phyloP scores from a whole-genome alignment of 2,888 invertebrate genomes.

The Rotaria magnacalcarata region DNA sequence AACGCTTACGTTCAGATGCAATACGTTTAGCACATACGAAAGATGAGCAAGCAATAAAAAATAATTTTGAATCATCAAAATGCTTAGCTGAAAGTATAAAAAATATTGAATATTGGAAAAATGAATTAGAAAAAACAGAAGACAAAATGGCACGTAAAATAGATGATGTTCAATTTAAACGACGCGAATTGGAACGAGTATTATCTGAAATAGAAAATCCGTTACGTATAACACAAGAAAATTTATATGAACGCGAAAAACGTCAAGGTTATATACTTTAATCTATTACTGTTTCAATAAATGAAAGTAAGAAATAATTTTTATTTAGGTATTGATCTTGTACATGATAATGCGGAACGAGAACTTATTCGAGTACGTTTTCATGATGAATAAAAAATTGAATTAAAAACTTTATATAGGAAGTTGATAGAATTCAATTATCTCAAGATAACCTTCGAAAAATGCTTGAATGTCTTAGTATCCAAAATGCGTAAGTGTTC shows the following conservation, averaged over 20 bases:
- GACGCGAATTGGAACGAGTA: conserved; percentile 69
- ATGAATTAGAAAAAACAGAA: conserved; percentile 53
- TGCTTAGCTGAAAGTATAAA: conserved; percentile 77
- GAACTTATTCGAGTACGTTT: conserved; percentile 66
- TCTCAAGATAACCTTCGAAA: conserved; percentile 73
- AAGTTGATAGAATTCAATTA: conserved; percentile 75
- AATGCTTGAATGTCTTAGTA: conserved; percentile 65
- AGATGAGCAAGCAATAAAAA: conserved; percentile 59
- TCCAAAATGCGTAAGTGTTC: conserved; percentile 38
- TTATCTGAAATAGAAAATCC: conserved; percentile 79
- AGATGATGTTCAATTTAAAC: conserved; percentile 75
- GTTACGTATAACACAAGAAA: conserved; percentile 84
- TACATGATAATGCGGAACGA: conserved; percentile 83
- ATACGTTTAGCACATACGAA: conserved; percentile 59
- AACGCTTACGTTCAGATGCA: conserved; percentile 58
- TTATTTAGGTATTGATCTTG: conserved; percentile 70
- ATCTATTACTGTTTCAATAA: too few relatives aligned
- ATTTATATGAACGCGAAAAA: conserved; percentile 83
- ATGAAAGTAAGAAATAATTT: too few relatives aligned
- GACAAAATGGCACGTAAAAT: conserved; percentile 57
- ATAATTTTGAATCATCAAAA: conserved; percentile 73
- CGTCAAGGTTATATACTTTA: conserved; percentile 64
- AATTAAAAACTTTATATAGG: conserved; percentile 57
- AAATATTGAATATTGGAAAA: conserved; percentile 86
- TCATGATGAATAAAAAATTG: too few relatives aligned